Evolutionary conservation across 2,113 vertebrate species (phyloP).

Genomic region (Tamias sibiricus): DNA sequence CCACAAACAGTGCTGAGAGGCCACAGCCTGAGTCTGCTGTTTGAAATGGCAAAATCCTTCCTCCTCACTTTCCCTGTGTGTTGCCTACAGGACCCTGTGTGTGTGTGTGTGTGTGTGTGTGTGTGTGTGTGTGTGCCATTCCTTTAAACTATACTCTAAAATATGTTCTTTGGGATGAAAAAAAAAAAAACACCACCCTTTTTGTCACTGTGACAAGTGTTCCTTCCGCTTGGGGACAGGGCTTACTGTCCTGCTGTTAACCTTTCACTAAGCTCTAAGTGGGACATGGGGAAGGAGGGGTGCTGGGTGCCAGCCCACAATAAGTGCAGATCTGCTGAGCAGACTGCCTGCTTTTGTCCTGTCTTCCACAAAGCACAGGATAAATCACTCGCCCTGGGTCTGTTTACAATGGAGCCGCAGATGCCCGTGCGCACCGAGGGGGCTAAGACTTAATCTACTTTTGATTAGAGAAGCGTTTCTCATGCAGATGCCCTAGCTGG

Average conservation of each 20-base stretch:
- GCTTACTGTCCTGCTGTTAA: constrained; percentile 2
- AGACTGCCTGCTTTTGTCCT: constrained; percentile 63
- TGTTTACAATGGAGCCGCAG: constrained; percentile 56
- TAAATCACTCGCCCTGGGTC: constrained; percentile 68
- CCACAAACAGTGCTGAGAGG: background rate
- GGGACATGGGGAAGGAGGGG: constrained; percentile 1
- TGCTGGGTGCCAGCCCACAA: background rate
- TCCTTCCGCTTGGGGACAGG: constrained; percentile 47
- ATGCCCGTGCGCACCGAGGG: constrained; percentile 52
- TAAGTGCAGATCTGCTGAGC: background rate
- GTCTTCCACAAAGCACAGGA: background rate
- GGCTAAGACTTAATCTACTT: constrained; percentile 78
- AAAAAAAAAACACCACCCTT: background rate
- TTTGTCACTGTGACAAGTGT: constrained; percentile 43
- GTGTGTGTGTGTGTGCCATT: background rate
- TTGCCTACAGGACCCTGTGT: background rate
- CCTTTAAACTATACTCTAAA: constrained; percentile 63
- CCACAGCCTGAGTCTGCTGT: background rate
- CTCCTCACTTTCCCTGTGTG: constrained; percentile 9
- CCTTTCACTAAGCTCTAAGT: constrained; percentile 65
- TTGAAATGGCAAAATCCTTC: constrained; percentile 50
- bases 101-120: background rate
- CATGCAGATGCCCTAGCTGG: background rate
- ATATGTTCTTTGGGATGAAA: background rate
- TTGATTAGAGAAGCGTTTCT: constrained; percentile 67